phyloP scores from a whole-genome alignment of 53 echinoderm and acorn worm genomes.

The Antedon mediterranea region DNA sequence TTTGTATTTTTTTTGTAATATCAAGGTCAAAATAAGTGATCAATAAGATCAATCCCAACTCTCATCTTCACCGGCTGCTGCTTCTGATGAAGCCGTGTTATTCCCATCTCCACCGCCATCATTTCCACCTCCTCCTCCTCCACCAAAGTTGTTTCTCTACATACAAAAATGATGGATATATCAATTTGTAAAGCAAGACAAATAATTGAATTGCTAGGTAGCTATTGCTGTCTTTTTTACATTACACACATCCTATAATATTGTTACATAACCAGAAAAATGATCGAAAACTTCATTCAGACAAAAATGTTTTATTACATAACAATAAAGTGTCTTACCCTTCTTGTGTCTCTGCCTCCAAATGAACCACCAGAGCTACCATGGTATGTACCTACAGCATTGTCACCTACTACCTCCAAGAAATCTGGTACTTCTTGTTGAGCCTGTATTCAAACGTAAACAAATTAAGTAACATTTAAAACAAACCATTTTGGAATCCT shows the following conservation, averaged over 20 bases:
- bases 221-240: too few relatives aligned
- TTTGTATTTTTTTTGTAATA: not conserved
- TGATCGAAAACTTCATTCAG: too few relatives aligned
- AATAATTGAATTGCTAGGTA: too few relatives aligned
- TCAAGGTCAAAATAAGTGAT: not conserved
- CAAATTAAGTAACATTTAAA: not conserved
- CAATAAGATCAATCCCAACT: conserved; percentile 46
- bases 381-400: conserved; percentile 74
- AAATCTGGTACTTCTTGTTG: conserved; percentile 92
- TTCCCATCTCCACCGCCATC: conserved; percentile 20
- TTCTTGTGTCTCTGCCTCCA: conserved; percentile 93
- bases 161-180: not conserved
- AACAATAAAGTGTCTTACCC: conserved; percentile 19
- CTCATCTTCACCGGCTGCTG: conserved; percentile 34
- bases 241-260: too few relatives aligned
- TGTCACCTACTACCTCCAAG: conserved; percentile 70
- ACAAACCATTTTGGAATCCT: not conserved
- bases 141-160: conserved; percentile 23
- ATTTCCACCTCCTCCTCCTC: conserved; percentile 32
- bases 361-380: conserved; percentile 80
- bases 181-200: too few relatives aligned
- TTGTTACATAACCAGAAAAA: too few relatives aligned
- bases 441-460: conserved; percentile 31
- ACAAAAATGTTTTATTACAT: too few relatives aligned
- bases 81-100: not conserved